Percentiles rank a stretch among this genome's conserved stretches.
These are phyloP conservation scores for Lepidochrysops patricia DNA, from an alignment of 2,888 invertebrate species.

Conservation along the genomic window DNA sequence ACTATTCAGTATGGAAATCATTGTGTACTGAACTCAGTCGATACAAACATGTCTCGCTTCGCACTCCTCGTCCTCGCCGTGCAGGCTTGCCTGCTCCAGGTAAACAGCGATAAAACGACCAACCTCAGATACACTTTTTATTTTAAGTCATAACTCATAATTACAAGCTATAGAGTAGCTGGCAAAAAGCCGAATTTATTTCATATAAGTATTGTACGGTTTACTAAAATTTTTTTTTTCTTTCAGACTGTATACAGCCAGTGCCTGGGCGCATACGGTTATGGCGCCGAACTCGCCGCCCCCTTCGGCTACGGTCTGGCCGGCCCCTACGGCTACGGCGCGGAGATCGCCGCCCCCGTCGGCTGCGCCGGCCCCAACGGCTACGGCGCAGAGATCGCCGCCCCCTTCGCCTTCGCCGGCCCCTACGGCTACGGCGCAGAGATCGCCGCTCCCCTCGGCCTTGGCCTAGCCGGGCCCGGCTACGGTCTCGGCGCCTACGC, in stretches of 20 bases:
- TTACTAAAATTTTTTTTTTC: slow-evolving; percentile 10
- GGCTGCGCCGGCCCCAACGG: slow-evolving; percentile 20
- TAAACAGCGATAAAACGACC: slow-evolving; percentile 17
- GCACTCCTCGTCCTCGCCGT: slow-evolving; percentile 27
- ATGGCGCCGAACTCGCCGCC: background rate
- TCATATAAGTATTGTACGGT: no score
- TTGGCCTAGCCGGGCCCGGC: background rate
- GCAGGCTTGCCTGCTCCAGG: slow-evolving; percentile 38
- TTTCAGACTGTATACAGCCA: slow-evolving; percentile 16
- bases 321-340: slow-evolving; percentile 11
- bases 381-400: slow-evolving; percentile 22
- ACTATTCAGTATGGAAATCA: background rate
- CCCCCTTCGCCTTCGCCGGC: slow-evolving; percentile 22
- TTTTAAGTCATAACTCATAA: no score
- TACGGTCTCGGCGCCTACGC: slow-evolving; percentile 20
- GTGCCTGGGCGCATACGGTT: slow-evolving; percentile 12
- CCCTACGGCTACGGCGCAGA: slow-evolving; percentile 11
- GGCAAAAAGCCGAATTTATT: no score
- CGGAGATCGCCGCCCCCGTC: slow-evolving; percentile 24
- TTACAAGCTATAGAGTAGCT: no score
- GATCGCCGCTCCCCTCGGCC: background rate
- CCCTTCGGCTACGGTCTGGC: background rate
- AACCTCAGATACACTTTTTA: background rate
- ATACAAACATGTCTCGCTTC: slow-evolving; percentile 22
- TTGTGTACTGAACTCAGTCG: slow-evolving; percentile 1